These are phyloP conservation scores for Serripes groenlandicus DNA, from an alignment of 2,888 invertebrate species.

Conservation along the genomic window DNA sequence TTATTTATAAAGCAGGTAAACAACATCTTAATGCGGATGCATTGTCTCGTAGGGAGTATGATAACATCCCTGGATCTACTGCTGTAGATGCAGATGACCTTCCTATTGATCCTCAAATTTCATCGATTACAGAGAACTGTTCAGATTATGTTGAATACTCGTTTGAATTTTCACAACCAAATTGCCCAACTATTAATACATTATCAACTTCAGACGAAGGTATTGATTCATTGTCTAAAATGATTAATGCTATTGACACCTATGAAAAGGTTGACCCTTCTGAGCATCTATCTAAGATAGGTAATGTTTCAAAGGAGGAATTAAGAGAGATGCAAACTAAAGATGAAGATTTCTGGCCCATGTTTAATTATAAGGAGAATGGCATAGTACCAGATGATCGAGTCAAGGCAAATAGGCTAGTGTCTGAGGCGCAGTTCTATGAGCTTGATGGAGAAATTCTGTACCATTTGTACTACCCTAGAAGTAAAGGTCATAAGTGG, in stretches of 20 bases:
- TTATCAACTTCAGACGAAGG: not conserved
- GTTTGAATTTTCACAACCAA: not conserved
- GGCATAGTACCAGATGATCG: not conserved
- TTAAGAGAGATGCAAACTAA: not conserved
- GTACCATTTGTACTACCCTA: not conserved
- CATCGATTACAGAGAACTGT: not conserved
- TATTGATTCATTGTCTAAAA: not conserved
- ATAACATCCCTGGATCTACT: not conserved
- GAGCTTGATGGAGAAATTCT: not conserved
- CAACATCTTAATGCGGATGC: not conserved
- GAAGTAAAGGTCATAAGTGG: not conserved
- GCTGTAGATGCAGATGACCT: not conserved
- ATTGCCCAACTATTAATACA: not conserved
- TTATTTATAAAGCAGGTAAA: not conserved
- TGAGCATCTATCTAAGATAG: not conserved
- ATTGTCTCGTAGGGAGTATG: not conserved
- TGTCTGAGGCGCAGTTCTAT: not conserved
- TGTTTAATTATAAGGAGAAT: not conserved
- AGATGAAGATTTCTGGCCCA: not conserved
- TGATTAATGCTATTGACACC: not conserved
- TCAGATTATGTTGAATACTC: not conserved
- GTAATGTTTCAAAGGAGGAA: not conserved
- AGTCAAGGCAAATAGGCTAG: not conserved
- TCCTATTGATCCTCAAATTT: not conserved
- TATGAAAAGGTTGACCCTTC: not conserved